Conservation (phyloP, 2,888 invertebrate species). For the Lathronympha strigana region DNA sequence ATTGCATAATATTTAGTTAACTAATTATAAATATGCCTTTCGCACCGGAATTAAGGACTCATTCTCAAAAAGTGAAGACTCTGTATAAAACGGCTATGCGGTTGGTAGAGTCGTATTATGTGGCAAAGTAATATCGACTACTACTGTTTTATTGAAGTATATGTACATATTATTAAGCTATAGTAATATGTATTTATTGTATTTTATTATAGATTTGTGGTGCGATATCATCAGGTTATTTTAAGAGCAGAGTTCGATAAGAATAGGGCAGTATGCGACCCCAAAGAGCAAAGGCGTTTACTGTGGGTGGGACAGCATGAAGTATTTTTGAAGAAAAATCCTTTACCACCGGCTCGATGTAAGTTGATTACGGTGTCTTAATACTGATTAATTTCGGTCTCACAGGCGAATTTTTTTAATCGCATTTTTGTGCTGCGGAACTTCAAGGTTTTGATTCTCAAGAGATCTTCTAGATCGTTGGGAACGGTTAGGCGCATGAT, state of each 20-base stretch:
- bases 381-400: too few relatives aligned
- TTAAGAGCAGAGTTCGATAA: conserved; percentile 93
- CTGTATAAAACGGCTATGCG: conserved; percentile 90
- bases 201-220: conserved; percentile 82
- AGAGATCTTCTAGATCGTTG: too few relatives aligned
- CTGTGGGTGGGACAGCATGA: conserved; percentile 91
- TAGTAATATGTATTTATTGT: neutral
- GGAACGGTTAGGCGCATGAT: too few relatives aligned
- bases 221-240: conserved; percentile 90
- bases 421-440: too few relatives aligned
- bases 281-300: conserved; percentile 89
- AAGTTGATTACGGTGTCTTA: conserved; percentile 43
- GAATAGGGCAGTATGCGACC: conserved; percentile 83
- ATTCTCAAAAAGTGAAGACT: conserved; percentile 89
- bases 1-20: neutral
- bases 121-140: conserved; percentile 76
- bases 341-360: conserved; percentile 89
- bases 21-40: conserved; percentile 55
- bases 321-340: conserved; percentile 86
- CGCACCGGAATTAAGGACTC: conserved; percentile 75
- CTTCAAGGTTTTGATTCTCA: too few relatives aligned
- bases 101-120: conserved; percentile 85
- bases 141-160: too few relatives aligned
- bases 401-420: too few relatives aligned
- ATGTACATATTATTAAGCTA: too few relatives aligned